Conservation (phyloP, 64 coral and sea anemone genomes). For the Stichodactyla mertensii region DNA sequence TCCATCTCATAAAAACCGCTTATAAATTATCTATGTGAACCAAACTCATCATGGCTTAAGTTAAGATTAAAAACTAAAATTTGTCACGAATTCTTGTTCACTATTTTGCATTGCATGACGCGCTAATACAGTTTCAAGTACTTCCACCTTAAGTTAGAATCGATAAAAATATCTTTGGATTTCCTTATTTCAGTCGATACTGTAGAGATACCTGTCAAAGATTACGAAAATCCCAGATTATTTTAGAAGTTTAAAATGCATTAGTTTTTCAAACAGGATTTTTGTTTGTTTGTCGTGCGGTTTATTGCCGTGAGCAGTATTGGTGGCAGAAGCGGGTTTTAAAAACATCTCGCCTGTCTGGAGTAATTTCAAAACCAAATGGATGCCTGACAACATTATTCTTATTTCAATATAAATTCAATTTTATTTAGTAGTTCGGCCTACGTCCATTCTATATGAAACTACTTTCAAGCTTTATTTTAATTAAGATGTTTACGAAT, state of each 20-base stretch:
- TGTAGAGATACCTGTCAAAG: neutral
- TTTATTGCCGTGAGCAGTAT: neutral
- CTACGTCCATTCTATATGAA: neutral
- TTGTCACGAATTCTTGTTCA: neutral
- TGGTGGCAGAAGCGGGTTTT: neutral
- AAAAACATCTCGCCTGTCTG: neutral
- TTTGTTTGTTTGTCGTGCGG: neutral
- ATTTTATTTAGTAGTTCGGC: neutral
- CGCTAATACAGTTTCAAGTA: neutral
- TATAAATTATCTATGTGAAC: constrained; percentile 6
- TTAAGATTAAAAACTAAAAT: constrained; percentile 13
- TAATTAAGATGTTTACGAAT: constrained; percentile 1
- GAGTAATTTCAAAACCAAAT: neutral
- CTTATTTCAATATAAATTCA: neutral
- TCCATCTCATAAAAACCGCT: constrained; percentile 3
- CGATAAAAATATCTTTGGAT: neutral
- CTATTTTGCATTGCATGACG: neutral
- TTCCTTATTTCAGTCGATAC: neutral
- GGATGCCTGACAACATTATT: neutral
- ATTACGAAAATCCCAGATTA: neutral
- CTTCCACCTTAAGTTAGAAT: neutral
- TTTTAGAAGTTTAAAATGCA: neutral
- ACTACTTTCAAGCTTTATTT: neutral
- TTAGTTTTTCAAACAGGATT: neutral
- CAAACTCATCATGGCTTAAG: constrained; percentile 9